phyloP scores from a whole-genome alignment of 2,797 vertebrate species.

The Hemitrygon akajei region DNA sequence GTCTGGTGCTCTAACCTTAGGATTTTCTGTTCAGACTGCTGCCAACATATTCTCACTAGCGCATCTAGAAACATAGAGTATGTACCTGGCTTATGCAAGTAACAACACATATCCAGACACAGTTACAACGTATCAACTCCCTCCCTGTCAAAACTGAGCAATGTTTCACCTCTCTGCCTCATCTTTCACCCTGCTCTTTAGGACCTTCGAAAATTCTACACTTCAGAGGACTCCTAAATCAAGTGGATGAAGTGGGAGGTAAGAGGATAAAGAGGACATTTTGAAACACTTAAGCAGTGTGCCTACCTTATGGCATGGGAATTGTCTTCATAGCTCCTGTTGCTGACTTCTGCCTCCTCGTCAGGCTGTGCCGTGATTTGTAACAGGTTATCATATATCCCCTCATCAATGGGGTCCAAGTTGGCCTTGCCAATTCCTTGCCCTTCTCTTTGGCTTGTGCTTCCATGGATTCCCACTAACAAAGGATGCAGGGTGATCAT shows the following conservation, averaged over 20 bases:
- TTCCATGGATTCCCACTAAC: background rate
- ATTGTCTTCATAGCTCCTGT: background rate
- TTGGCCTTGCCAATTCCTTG: background rate
- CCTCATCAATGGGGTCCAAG: background rate
- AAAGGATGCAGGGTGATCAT: background rate
- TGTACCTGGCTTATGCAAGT: too few relatives aligned
- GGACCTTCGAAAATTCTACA: background rate
- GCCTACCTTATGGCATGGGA: constrained; percentile 8
- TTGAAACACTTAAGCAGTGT: background rate
- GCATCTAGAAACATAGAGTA: too few relatives aligned
- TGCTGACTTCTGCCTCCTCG: background rate
- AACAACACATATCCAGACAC: too few relatives aligned
- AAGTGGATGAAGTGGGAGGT: background rate
- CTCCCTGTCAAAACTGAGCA: background rate
- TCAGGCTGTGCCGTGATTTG: background rate
- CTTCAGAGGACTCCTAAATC: too few relatives aligned
- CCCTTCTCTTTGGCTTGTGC: background rate
- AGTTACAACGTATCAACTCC: background rate
- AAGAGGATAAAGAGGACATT: background rate
- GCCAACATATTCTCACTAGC: background rate
- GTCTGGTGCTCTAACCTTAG: background rate
- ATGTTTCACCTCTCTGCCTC: background rate
- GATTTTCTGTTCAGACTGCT: background rate
- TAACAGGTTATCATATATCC: background rate
- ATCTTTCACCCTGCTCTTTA: background rate